These are phyloP conservation scores for Prunella strophiata DNA, from an alignment of 2,797 vertebrate genomes.

Conservation along the genomic window DNA sequence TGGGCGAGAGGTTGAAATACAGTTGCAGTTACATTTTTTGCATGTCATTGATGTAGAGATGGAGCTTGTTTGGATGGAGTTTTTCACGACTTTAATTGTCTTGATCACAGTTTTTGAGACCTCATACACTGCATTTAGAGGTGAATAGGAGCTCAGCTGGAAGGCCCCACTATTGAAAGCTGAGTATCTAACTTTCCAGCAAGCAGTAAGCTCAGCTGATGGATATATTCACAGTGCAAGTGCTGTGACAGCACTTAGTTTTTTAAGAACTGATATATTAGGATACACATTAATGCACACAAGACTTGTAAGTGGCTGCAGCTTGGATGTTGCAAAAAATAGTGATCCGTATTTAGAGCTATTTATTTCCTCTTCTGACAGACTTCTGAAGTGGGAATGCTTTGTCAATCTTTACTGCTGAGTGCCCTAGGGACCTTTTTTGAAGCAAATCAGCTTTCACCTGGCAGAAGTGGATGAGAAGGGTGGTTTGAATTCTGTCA, in stretches of 20 bases:
- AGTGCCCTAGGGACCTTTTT: background rate
- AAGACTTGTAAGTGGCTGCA: background rate
- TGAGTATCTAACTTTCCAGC: background rate
- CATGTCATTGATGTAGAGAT: background rate
- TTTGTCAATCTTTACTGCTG: background rate
- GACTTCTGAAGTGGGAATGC: background rate
- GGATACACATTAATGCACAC: background rate
- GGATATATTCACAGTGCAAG: background rate
- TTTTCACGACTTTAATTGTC: background rate
- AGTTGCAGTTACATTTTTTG: background rate
- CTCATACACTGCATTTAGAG: background rate
- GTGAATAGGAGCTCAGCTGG: background rate
- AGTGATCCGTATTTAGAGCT: background rate
- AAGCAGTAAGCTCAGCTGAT: background rate
- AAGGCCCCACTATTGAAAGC: background rate
- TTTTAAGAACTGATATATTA: background rate
- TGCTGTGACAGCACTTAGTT: background rate
- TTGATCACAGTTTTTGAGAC: background rate
- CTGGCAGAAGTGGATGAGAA: background rate
- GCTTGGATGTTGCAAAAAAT: background rate
- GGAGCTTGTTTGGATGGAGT: background rate
- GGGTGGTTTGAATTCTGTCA: background rate
- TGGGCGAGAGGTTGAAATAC: background rate
- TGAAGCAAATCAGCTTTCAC: background rate
- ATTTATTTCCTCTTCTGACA: background rate